A percentile compares a stretch with the other conserved stretches of the same genome.
phyloP scores from a whole-genome alignment of 2,888 invertebrate species.

The Diachrysia chrysitis region DNA sequence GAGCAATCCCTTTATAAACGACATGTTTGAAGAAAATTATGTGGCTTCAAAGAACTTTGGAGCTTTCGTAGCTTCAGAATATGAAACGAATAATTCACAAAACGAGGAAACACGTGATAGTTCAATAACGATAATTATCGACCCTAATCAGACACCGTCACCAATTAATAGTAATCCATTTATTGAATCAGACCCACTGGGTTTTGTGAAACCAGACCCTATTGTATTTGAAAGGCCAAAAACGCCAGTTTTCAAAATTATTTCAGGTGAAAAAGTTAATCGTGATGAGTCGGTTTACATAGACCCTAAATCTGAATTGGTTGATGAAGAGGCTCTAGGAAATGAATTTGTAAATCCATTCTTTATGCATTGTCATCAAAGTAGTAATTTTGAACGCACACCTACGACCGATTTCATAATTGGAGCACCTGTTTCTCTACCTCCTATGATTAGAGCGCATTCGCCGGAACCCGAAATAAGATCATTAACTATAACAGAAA shows the following conservation, averaged over 20 bases:
- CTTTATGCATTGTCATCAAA: slow-evolving; percentile 72
- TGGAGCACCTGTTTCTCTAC: slow-evolving; percentile 86
- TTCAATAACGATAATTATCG: slow-evolving; percentile 72
- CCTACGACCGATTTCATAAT: slow-evolving; percentile 84
- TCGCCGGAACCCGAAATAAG: slow-evolving; percentile 76
- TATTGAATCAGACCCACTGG: slow-evolving; percentile 62
- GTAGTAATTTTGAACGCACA: slow-evolving; percentile 59
- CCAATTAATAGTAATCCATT: slow-evolving; percentile 72
- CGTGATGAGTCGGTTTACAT: slow-evolving; percentile 72
- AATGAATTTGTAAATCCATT: slow-evolving; percentile 83
- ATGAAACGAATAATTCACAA: slow-evolving; percentile 81
- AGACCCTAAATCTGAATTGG: slow-evolving; percentile 63
- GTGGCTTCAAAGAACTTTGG: slow-evolving; percentile 73
- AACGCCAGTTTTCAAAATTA: slow-evolving; percentile 83
- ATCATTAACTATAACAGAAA: slow-evolving; percentile 67
- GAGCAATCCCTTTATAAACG: slow-evolving; percentile 77
- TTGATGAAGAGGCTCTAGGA: slow-evolving; percentile 66
- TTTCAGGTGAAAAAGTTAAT: slow-evolving; percentile 71
- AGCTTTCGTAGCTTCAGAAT: slow-evolving; percentile 78
- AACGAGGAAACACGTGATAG: slow-evolving; percentile 74
- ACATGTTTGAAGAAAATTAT: slow-evolving; percentile 71
- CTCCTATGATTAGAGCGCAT: slow-evolving; percentile 75
- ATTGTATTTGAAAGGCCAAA: slow-evolving; percentile 70
- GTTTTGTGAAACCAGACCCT: slow-evolving; percentile 68
- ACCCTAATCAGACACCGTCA: slow-evolving; percentile 62